Evolutionary conservation across 2,113 vertebrate genomes (phyloP), one percentile per base, ranked within the genome.

Genomic region (Trachemys scripta): DNA sequence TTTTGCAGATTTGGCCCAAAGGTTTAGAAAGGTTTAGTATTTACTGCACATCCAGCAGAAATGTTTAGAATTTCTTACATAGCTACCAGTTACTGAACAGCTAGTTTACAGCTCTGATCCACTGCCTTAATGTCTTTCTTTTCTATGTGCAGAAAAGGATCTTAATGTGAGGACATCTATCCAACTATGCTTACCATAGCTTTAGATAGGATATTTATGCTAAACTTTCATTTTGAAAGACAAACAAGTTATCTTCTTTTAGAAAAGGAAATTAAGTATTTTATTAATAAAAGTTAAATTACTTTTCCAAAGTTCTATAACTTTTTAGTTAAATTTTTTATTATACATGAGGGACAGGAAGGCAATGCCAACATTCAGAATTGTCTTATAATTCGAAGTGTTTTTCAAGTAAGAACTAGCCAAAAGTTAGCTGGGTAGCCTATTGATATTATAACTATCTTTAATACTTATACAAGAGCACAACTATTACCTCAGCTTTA

Each of bases 181-280:
- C 11, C 47, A 79, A 13, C 19, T 51, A 80, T 87, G 50, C 45
- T 89, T 93, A 83, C 79, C 14, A 24, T 49, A 75, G 92, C 19
- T 89, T 57, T 5, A 54, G 7, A 14, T 2, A 19, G 42, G 42
- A 42, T 42, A 42, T 42, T 42, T 42, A 42, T 42, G 42, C 42
- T 42, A 42, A 42, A 42, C 42, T 82, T 62, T 59, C 25, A 50
- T 29, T 76, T 78, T 76, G 45, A 84, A 22, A 69, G 10, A 49
- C 1, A 90, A 42, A 94, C 0, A 0, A 88, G 47, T 82, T 42
- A 90, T 10, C n/a, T 87, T 0, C 0, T 17, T 54, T 90, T 62
- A 51, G 88, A 96, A 56, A 24, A 90, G 92, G 56, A 2, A 35
- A 2, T 91, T 24, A 84, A 92, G 38, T 69, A 53, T 35, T 90